Base-by-base conservation (phyloP, 2,797 vertebrate species). In the Xiphophorus birchmanni region DNA sequence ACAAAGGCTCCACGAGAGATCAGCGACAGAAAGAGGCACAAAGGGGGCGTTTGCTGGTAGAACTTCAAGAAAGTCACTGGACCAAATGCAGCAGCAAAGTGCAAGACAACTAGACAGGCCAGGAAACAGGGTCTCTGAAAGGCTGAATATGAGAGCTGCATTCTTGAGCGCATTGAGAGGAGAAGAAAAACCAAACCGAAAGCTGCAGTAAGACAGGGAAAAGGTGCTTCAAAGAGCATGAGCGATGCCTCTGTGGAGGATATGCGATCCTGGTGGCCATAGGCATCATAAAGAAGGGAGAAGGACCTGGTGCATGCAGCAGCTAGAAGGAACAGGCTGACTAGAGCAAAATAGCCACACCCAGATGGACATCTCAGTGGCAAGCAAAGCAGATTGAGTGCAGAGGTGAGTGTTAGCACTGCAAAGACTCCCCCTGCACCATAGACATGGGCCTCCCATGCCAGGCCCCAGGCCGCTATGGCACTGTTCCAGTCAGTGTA, bases 371-470 rank as follows among this genome's bases (percentile, higher is more conserved):
- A 97, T 77, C 95, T 95, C 82, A 97, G 94, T 0, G 96, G 97
- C 91, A 97, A 86, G 80, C 95, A 95, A 63, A 96, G 95, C 77
- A 97, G 93, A 78, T 96, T 96, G 80, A 97, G 94, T 0, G 96
- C 92, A 0, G 97, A 96, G 60, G 97, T 93, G 52, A 97, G 48
- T 0, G 96, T 96, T 69, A 97, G 93, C 60, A 96, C 88, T 0
- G 95, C 95, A 56, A 98, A 98, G 72, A 96, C 83, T 0, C 95
- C 91, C 3, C 97, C 97, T 2, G 96, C 91, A 7, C 98, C 97
- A 0, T 98, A 98, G 11, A 98, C 93, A 2, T 98, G 97, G 0
- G 94, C 97, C 67, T 97, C 96, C 98, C 98, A 99, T 11, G 97
- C 97, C 80, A 95, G 79, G 26, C 98, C 98, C 98, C 97, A 98